Evolutionary conservation across 2,797 vertebrate genomes (phyloP), one percentile per base, ranked within the genome.

Genomic region (Prunella strophiata): DNA sequence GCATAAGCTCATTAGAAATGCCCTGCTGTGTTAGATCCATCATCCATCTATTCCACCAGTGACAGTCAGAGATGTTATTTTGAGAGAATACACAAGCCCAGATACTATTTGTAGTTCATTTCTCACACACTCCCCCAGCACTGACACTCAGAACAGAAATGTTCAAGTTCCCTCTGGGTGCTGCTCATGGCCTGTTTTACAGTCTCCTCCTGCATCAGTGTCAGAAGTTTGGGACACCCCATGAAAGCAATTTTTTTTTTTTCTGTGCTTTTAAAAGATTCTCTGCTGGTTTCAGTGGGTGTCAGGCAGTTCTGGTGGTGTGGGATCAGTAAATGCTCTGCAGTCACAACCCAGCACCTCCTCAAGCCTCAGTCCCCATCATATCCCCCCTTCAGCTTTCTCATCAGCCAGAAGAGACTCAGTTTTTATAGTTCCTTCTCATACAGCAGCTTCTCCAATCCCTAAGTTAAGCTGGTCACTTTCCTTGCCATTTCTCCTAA

Each of bases 1-100:
- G 42, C n/a, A 89, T 47, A 84, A 89, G 27, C 32, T 89, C 20
- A 55, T 90, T 55, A 67, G 90, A 91, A 94, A 70, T 52, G 66
- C 32, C 73, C 83, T 89, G 45, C 59, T 84, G 74, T 52, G 48
- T 90, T 85, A 93, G n/a, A 84, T 42, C 48, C 9, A 3, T 88
- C 76, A 85, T 30, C 51, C 51, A 11, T 70, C 67, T 90, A 51
- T 85, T 81, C 66, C 52, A 76, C 16, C 50, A 80, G 54, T 83
- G 88, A 70, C 51, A 77, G 58, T 15, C 55, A 61, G 26, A 87
- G 59, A 61, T 79, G 36, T 13, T 82, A 40, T 84, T 88, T 63
- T 19, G 7, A 88, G 71, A 68, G 30, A 91, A 65, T 22, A 74
- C 34, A 80, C 23, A 71, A 71, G 42, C 30, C 32, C 66, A 61